These are phyloP conservation scores for Torymus aiolomorphi DNA, from an alignment of 2,888 invertebrate species.

Conservation along the genomic window DNA sequence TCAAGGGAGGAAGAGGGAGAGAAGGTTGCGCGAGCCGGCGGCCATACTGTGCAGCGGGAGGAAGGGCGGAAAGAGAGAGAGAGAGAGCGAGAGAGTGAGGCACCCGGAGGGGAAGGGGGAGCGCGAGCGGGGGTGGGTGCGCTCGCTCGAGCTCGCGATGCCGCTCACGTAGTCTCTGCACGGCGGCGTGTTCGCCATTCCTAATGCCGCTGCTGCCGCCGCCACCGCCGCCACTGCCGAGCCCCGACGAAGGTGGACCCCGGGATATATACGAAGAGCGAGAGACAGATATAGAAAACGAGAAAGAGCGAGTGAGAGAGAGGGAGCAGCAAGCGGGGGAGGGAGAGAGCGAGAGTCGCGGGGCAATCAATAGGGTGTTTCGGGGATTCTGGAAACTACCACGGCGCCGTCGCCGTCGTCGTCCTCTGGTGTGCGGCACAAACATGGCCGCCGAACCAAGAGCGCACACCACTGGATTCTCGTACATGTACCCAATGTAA, in stretches of 20 bases:
- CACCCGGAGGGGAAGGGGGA: conserved; percentile 69
- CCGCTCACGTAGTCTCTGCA: conserved; percentile 80
- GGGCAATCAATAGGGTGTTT: conserved; percentile 79
- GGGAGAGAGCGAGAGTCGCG: conserved; percentile 64
- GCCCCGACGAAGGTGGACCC: conserved; percentile 65
- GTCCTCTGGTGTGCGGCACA: conserved; percentile 67
- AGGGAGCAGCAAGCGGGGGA: conserved; percentile 66
- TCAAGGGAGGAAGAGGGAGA: conserved; percentile 56
- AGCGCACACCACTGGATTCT: no score
- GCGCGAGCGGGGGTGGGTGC: conserved; percentile 71
- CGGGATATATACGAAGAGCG: conserved; percentile 56
- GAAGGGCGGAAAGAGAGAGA: conserved; percentile 59
- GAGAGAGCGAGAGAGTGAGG: conserved; percentile 69
- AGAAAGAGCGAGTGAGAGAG: conserved; percentile 43
- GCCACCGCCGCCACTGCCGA: no score
- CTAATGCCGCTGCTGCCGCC: conserved; percentile 78
- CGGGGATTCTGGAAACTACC: conserved; percentile 73
- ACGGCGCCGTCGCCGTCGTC: conserved; percentile 61
- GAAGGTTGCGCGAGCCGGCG: conserved; percentile 69
- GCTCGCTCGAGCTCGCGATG: conserved; percentile 72
- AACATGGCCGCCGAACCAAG: conserved; percentile 72
- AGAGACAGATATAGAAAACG: conserved; percentile 29
- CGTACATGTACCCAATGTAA: no score
- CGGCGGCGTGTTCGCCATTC: conserved; percentile 80
- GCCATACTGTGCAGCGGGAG: conserved; percentile 68